These are phyloP conservation scores for Isichthys henryi DNA, from an alignment of 2,113 vertebrate species.

Conservation along the genomic window DNA sequence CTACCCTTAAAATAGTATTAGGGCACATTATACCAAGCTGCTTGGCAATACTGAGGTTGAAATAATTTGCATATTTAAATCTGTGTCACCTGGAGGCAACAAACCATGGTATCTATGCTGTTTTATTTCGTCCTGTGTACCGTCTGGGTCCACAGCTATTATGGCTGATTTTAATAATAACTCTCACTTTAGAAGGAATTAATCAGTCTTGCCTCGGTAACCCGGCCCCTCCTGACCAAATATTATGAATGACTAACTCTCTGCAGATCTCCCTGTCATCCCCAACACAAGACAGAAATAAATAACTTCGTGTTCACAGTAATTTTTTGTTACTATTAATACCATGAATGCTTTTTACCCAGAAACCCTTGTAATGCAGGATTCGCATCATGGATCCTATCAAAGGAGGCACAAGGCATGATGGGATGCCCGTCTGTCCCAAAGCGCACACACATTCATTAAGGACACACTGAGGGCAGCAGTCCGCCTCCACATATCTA, in stretches of 20 bases:
- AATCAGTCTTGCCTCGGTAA: neutral
- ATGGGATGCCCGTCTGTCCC: neutral
- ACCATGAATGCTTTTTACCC: neutral
- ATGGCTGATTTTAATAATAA: slow-evolving; percentile 1
- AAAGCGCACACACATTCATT: neutral
- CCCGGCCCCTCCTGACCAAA: neutral
- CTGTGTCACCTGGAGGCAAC: neutral
- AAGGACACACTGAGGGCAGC: neutral
- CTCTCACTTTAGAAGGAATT: neutral
- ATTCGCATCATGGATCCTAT: neutral
- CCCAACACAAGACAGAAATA: neutral
- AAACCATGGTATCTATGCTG: neutral
- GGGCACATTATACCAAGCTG: neutral
- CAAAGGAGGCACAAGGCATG: neutral
- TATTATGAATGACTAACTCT: slow-evolving; percentile 1
- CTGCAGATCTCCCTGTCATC: neutral
- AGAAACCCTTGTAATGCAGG: neutral
- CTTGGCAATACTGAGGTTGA: neutral
- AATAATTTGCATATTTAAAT: neutral
- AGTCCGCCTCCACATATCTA: neutral
- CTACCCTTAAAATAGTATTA: neutral
- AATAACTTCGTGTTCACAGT: neutral
- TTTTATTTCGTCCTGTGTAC: neutral
- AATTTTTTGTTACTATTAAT: neutral
- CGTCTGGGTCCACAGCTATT: neutral